These are phyloP conservation scores for Hylomyscus alleni DNA, from an alignment of 2,797 vertebrate species.

Conservation along the genomic window DNA sequence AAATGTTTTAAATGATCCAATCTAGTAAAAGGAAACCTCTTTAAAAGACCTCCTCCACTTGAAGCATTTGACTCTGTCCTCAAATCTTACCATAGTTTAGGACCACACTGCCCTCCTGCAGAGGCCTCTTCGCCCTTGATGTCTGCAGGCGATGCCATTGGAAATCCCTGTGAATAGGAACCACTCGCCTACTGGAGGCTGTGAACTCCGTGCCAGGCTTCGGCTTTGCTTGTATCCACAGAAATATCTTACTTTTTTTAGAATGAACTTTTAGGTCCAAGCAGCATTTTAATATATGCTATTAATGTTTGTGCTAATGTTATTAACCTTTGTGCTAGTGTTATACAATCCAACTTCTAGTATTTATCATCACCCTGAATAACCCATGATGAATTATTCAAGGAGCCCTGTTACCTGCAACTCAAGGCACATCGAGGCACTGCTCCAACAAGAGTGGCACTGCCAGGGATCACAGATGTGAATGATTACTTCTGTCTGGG, in stretches of 20 bases:
- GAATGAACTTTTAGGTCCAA: constrained; percentile 20
- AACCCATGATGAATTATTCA: constrained; percentile 22
- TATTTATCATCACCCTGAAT: neutral
- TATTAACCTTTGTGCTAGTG: neutral
- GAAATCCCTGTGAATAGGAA: neutral
- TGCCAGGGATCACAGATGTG: constrained; percentile 59
- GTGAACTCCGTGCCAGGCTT: neutral
- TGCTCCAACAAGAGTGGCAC: neutral
- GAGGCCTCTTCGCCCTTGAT: neutral
- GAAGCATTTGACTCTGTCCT: neutral
- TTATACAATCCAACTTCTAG: constrained; percentile 44
- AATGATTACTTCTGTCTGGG: constrained; percentile 55
- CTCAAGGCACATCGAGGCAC: neutral
- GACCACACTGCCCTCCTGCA: neutral
- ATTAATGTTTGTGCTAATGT: neutral
- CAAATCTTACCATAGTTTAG: neutral
- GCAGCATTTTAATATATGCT: constrained; percentile 25
- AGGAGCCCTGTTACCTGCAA: constrained; percentile 30
- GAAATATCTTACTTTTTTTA: constrained; percentile 50
- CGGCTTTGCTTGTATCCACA: neutral
- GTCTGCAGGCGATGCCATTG: neutral
- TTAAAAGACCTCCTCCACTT: neutral
- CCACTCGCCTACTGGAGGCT: neutral
- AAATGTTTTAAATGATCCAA: constrained; percentile 47
- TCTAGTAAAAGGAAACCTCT: constrained; percentile 2